Conservation (phyloP, 2,888 invertebrate species). For the Caenorhabditis wallacei region DNA sequence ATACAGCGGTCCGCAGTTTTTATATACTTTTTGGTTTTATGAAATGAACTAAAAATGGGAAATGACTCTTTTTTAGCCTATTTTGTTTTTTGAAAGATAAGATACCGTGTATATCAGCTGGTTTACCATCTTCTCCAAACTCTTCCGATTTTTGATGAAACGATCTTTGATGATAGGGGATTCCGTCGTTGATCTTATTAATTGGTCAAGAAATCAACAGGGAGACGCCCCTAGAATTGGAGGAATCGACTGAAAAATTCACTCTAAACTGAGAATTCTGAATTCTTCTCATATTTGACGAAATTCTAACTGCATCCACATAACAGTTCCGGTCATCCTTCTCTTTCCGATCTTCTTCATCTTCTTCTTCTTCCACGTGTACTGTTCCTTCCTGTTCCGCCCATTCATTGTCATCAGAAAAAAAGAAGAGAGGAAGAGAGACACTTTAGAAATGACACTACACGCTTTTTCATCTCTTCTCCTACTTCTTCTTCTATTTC, state of each 20-base stretch:
- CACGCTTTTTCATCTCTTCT: constrained; percentile 19
- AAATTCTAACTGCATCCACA: too few relatives aligned
- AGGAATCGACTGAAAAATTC: too few relatives aligned
- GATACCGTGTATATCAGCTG: too few relatives aligned
- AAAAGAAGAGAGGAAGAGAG: neutral
- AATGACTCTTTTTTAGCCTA: too few relatives aligned
- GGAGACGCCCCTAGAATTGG: too few relatives aligned
- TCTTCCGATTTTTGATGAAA: neutral
- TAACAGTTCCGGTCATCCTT: too few relatives aligned
- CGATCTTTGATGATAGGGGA: neutral
- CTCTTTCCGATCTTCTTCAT: constrained; percentile 1
- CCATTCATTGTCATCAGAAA: constrained; percentile 11
- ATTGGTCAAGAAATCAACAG: neutral
- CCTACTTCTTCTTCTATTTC: constrained; percentile 16
- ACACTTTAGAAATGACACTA: constrained; percentile 4
- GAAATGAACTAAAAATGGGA: too few relatives aligned
- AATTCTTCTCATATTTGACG: too few relatives aligned
- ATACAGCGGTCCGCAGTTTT: neutral
- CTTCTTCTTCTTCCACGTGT: neutral
- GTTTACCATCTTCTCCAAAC: too few relatives aligned
- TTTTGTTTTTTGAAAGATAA: too few relatives aligned
- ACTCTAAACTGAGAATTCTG: neutral
- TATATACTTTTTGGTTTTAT: neutral
- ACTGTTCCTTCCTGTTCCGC: constrained; percentile 27
- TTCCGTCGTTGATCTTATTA: neutral